Evolutionary conservation across 2,113 vertebrate genomes (phyloP).

Genomic region (Eolophus roseicapilla): DNA sequence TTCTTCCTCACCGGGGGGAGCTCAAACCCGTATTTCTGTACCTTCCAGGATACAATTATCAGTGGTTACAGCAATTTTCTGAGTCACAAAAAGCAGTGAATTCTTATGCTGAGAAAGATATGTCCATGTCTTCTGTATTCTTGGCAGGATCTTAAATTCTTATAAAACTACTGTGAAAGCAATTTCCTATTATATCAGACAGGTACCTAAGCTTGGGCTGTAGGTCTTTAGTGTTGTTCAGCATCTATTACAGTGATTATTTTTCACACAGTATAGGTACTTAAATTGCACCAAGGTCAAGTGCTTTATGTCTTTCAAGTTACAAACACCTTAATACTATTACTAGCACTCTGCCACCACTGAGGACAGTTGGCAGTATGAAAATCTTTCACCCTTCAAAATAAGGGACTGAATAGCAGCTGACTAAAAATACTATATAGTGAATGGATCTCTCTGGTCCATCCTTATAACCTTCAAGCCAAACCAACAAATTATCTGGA

Average conservation of each 20-base stretch:
- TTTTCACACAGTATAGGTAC: neutral
- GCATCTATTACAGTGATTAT: fast-evolving
- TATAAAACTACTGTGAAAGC: neutral
- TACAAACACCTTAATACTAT: neutral
- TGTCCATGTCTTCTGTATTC: neutral
- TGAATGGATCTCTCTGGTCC: neutral
- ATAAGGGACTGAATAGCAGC: neutral
- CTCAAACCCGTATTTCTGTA: neutral
- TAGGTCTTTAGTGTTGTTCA: neutral
- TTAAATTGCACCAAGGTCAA: neutral
- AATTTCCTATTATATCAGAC: neutral
- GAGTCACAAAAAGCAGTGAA: neutral
- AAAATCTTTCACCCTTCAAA: neutral
- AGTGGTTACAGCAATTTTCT: neutral
- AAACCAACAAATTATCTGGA: neutral
- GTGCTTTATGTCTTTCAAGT: neutral
- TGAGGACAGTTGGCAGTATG: neutral
- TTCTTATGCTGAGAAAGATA: neutral
- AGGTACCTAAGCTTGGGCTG: neutral
- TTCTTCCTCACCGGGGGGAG: neutral
- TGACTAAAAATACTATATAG: neutral
- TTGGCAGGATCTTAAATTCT: neutral
- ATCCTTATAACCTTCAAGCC: neutral
- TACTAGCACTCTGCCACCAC: neutral
- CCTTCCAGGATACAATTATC: neutral